These are phyloP conservation scores for Hyperoplus immaculatus DNA, from an alignment of 2,797 vertebrate species.

Conservation along the genomic window DNA sequence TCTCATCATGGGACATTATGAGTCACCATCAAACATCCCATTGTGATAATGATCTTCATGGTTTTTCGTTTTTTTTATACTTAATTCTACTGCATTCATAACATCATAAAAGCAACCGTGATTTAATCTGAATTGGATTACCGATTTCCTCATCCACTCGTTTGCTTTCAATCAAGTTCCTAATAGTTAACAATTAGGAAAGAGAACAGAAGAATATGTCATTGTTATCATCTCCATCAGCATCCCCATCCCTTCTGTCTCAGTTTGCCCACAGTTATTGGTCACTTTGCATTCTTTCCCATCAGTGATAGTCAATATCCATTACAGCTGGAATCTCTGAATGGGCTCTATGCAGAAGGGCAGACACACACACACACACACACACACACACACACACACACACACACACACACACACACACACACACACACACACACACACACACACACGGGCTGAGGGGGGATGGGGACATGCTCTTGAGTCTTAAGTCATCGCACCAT, in stretches of 20 bases:
- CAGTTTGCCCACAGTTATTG: background rate
- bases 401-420: conserved; percentile 13
- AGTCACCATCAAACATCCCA: conserved; percentile 23
- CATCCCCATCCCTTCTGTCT: conserved; percentile 1
- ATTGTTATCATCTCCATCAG: background rate
- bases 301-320: conserved; percentile 33
- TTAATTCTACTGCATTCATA: background rate
- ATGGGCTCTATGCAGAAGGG: conserved; percentile 39
- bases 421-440: conserved; percentile 22
- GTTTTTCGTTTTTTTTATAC: too few relatives aligned
- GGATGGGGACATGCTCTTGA: conserved; percentile 63
- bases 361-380: conserved; percentile 7
- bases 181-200: background rate
- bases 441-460: conserved; percentile 13
- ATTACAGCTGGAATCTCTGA: conserved; percentile 56
- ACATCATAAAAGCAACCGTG: background rate
- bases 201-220: background rate
- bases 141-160: background rate
- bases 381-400: conserved; percentile 3
- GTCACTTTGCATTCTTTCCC: conserved; percentile 4
- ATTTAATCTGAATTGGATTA: too few relatives aligned
- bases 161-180: background rate
- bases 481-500: conserved; percentile 75
- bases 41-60: background rate
- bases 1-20: conserved; percentile 15